Conservation (phyloP, 2,113 vertebrate genomes). For the Coptodon bakossiorum region DNA sequence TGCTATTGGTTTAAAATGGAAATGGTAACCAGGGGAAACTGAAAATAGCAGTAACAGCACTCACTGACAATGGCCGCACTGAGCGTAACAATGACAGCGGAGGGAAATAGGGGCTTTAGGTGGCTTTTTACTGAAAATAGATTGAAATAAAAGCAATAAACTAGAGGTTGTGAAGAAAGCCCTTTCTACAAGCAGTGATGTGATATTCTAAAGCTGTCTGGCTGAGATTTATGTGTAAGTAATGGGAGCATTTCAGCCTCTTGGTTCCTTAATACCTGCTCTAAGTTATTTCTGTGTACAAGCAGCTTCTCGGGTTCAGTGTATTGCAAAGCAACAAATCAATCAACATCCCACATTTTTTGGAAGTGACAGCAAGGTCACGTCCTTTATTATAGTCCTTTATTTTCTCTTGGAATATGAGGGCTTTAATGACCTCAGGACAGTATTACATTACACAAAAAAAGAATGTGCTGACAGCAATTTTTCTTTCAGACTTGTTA, state of each 20-base stretch:
- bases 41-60: conserved; percentile 6
- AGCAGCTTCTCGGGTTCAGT: not conserved
- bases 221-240: not conserved
- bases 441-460: not conserved
- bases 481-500: not conserved
- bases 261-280: not conserved
- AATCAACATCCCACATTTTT: not conserved
- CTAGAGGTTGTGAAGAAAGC: not conserved
- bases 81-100: conserved; percentile 11
- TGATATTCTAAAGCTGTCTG: conserved; percentile 42
- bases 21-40: conserved; percentile 53
- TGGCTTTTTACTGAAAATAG: not conserved
- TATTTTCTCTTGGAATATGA: not conserved
- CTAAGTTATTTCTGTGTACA: not conserved
- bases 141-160: conserved; percentile 39
- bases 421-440: not conserved
- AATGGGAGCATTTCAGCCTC: not conserved
- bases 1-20: conserved; percentile 22
- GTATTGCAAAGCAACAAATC: not conserved
- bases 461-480: not conserved
- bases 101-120: not conserved
- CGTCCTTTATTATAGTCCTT: not conserved
- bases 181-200: conserved; percentile 1
- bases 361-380: not conserved
- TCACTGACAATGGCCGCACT: conserved; percentile 18